A percentile compares a stretch with the other conserved stretches of the same genome.
These are phyloP conservation scores for Rhyacophila evoluta DNA, from an alignment of 2,888 invertebrate genomes.

Conservation along the genomic window DNA sequence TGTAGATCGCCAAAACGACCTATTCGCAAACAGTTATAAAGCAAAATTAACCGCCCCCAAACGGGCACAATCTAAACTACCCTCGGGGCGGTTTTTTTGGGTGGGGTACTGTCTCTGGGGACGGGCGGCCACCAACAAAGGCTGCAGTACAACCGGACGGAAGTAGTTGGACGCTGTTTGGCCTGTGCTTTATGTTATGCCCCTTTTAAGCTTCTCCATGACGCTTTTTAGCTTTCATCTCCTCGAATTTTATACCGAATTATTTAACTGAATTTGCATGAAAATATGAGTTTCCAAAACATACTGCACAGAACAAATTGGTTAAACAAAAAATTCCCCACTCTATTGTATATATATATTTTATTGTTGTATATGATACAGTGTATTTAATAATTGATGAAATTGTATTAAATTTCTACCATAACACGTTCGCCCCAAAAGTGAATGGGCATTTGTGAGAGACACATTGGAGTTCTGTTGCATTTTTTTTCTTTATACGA, in stretches of 20 bases:
- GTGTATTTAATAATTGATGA: no score
- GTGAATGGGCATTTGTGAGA: no score
- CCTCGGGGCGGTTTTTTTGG: background rate
- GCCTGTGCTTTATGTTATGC: slow-evolving; percentile 33
- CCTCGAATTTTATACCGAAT: background rate
- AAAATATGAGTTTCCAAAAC: no score
- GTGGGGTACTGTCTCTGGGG: slow-evolving; percentile 11
- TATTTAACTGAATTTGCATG: background rate
- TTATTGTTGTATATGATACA: no score
- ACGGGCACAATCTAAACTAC: background rate
- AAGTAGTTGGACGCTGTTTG: slow-evolving; percentile 50
- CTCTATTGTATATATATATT: no score
- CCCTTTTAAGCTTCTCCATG: slow-evolving; percentile 27
- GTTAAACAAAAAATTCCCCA: no score
- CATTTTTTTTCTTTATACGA: no score
- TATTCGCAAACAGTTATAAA: slow-evolving; percentile 29
- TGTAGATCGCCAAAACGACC: background rate
- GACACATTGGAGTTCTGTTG: no score
- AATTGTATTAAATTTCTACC: no score
- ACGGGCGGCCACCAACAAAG: slow-evolving; percentile 29
- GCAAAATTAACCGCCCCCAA: slow-evolving; percentile 35
- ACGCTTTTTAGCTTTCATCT: background rate
- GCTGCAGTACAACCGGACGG: slow-evolving; percentile 34
- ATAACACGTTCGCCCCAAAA: no score
- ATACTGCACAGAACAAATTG: no score